Evolutionary conservation across 1,140 invertebrate species (phyloP).

Genomic region (Cydia splendana): DNA sequence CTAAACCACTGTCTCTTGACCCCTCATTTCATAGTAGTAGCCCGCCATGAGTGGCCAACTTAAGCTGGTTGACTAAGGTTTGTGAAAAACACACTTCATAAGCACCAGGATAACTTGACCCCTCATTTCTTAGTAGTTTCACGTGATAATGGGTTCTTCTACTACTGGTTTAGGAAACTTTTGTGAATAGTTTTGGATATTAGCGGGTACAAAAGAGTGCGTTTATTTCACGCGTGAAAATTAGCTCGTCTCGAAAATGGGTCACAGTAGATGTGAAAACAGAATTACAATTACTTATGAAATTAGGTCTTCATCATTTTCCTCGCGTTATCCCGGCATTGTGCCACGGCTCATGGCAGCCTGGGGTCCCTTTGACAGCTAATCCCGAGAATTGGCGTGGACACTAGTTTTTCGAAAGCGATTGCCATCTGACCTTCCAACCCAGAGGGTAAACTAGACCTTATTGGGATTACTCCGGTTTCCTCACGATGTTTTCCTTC

Average conservation of each 20-base stretch:
- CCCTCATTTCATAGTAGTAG: neutral
- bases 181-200: neutral
- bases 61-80: neutral
- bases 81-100: neutral
- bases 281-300: neutral
- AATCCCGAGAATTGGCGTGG: too few relatives aligned
- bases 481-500: too few relatives aligned
- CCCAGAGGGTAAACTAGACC: too few relatives aligned
- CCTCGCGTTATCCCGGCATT: too few relatives aligned
- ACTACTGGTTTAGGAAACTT: neutral
- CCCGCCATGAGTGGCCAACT: neutral
- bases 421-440: too few relatives aligned
- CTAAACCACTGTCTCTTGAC: neutral
- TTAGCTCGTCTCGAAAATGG: neutral
- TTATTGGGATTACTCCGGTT: too few relatives aligned
- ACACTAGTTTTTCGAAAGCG: too few relatives aligned
- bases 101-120: neutral
- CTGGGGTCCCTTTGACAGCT: too few relatives aligned
- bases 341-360: too few relatives aligned
- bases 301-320: too few relatives aligned
- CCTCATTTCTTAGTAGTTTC: neutral
- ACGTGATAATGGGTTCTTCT: neutral
- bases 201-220: slow-evolving; percentile 3
- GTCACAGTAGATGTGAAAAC: neutral
- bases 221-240: slow-evolving; percentile 12